Base-by-base conservation (phyloP, 2,113 vertebrate genomes). In the Speoplatyrhinus poulsoni region DNA sequence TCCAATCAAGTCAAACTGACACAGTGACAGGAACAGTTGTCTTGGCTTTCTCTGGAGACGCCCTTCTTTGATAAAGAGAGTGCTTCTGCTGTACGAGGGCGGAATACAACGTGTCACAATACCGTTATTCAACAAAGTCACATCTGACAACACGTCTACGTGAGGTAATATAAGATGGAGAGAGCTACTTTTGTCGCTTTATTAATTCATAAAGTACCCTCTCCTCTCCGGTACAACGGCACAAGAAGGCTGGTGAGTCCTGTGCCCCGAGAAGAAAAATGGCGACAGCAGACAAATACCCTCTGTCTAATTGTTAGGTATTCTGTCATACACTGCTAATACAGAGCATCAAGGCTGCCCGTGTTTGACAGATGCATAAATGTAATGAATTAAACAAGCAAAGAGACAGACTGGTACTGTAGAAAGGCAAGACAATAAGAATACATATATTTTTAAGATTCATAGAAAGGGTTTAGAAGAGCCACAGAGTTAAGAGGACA, bases 31-130 rank as follows among this genome's bases (percentile, higher is more conserved):
- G 60, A 69, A 77, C 66, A 72, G 65, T 60, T 75, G 80, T 84
- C 62, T 66, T 71, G n/a, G 63, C 65, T 48, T 73, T 72, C 78
- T 68, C 70, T 76, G 70, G 78, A 83, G 80, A 82, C 83, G 73
- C 79, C 76, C 72, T 46, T 73, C 83, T 83, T 86, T 86, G 76
- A 90, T 87, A 80, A 85, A 80, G 81, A 81, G 67, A 78, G 75
- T 48, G 69, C 70, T 78, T 69, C 81, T 81, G 64, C 75, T 75
- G 79, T 60, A 55, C 62, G 65, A 62, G 64, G 70, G 73, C 71
- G 46, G 76, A 80, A 61, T 48, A 72, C 41, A 60, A 76, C 32
- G 62, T 77, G 85, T 79, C 82, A 82, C 69, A 80, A 81, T 80
- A 83, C 26, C 55, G 59, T 69, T 81, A 67, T 70, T 82, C 71